These are phyloP conservation scores for Chirona hameri DNA, from an alignment of 2,888 invertebrate genomes.

Conservation along the genomic window DNA sequence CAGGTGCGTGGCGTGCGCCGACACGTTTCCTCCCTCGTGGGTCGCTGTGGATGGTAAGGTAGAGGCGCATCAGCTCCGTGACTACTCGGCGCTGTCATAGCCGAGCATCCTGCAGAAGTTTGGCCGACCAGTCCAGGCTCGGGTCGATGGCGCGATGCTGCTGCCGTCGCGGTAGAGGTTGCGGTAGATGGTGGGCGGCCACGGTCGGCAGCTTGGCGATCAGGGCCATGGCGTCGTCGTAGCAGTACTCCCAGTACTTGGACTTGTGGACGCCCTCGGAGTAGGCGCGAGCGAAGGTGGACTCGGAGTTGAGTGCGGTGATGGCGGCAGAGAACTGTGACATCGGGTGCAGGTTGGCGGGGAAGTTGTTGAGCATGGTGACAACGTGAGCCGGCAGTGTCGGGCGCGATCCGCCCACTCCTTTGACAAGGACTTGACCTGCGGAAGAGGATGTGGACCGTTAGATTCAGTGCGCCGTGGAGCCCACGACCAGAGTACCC, in stretches of 20 bases:
- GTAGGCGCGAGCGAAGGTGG: slow-evolving; percentile 87
- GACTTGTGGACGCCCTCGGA: slow-evolving; percentile 79
- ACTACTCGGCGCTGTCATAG: slow-evolving; percentile 71
- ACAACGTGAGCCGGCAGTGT: slow-evolving; percentile 89
- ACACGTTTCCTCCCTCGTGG: slow-evolving; percentile 96
- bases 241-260: slow-evolving; percentile 87
- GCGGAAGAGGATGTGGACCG: slow-evolving; percentile 31
- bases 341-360: slow-evolving; percentile 87
- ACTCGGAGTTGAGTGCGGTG: slow-evolving; percentile 86
- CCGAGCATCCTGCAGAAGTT: slow-evolving; percentile 90
- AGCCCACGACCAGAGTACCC: neutral
- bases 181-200: slow-evolving; percentile 89
- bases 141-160: slow-evolving; percentile 81
- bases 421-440: slow-evolving; percentile 61
- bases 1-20: slow-evolving; percentile 89
- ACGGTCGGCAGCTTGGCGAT: slow-evolving; percentile 92
- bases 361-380: slow-evolving; percentile 86
- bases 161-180: slow-evolving; percentile 81
- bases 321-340: slow-evolving; percentile 88
- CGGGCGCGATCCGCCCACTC: slow-evolving; percentile 85
- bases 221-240: slow-evolving; percentile 91
- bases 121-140: slow-evolving; percentile 87
- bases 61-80: slow-evolving; percentile 85
- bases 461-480: neutral
- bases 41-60: slow-evolving; percentile 90